Evolutionary conservation across 2,113 vertebrate genomes (phyloP), one percentile per base, ranked within the genome.

Genomic region (Phaethornis superciliosus): DNA sequence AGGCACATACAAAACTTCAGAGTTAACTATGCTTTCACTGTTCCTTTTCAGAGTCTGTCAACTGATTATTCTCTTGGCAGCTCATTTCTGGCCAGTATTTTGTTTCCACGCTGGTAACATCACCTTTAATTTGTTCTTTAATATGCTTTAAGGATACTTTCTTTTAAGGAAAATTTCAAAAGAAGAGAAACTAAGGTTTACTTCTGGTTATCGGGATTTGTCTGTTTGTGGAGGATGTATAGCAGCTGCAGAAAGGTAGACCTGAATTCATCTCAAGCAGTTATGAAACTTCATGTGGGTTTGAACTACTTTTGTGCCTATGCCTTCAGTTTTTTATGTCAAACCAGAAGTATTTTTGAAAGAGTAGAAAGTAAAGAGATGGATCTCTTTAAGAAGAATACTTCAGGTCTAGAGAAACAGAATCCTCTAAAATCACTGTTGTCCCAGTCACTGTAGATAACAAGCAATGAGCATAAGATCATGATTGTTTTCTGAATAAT

Each of bases 31-130:
- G 80, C 76, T 64, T 75, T 6, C 46, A 2, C 64, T 54, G 76
- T 58, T 87, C 87, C 80, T 64, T 42, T 35, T 12, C 47, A 68
- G 60, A 71, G 78, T 17, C 92, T 94, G 79, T 75, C 93, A 72
- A 58, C 74, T 54, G 62, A 9, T 37, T 22, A 7, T 60, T 8
- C 40, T 67, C 18, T 90, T 46, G 33, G 91, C 84, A 64, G 37
- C 93, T 94, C 78, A 88, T 89, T 64, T 37, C n/a, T 75, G 94
- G 96, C 97, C 95, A 96, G 80, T 94, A 79, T 72, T 84, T 85
- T 32, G 14, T 94, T 83, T 79, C 81, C 62, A 13, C 5, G 10
- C 90, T 64, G 85, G 82, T 79, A 72, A 32, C 3, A 4, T 69
- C 63, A 72, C 76, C 80, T 86, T 81, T 55, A 3, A 44, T 46